These are phyloP conservation scores for Lasioglossum villosulum DNA, from an alignment of 2,888 invertebrate genomes.

Conservation along the genomic window DNA sequence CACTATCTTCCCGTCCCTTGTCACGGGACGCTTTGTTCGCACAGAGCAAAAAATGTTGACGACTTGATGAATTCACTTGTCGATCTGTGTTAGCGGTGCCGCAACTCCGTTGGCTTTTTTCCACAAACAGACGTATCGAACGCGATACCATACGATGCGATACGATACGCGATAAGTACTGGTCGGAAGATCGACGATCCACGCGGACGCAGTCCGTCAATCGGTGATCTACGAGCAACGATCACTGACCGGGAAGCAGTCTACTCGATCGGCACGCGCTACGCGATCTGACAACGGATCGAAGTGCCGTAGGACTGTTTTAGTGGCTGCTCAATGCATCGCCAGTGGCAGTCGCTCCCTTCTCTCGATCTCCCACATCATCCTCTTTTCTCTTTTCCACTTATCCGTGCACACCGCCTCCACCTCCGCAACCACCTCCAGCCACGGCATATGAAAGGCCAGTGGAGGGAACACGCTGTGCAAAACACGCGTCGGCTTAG, in stretches of 20 bases:
- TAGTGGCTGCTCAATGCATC: constrained; percentile 73
- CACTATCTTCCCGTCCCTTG: not conserved
- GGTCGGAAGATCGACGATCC: constrained; percentile 8
- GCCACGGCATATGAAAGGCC: constrained; percentile 28
- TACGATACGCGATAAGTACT: not conserved
- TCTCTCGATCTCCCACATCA: constrained; percentile 56
- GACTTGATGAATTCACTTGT: not conserved
- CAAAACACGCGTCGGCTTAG: constrained; percentile 38
- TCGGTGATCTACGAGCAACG: not conserved
- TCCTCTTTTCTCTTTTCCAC: constrained; percentile 43
- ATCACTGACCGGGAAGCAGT: not conserved
- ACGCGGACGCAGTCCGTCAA: not conserved
- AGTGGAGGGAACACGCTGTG: constrained; percentile 40
- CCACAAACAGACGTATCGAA: not conserved
- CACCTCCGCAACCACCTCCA: constrained; percentile 56
- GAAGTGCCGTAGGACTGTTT: constrained; percentile 78
- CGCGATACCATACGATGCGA: too few species aligned
- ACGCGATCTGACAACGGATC: constrained; percentile 74
- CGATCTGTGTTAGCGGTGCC: not conserved
- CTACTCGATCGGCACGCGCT: constrained; percentile 35
- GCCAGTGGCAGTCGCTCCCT: constrained; percentile 73
- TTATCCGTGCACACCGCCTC: constrained; percentile 33
- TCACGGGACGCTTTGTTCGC: not conserved
- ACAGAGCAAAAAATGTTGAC: not conserved
- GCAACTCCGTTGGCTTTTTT: not conserved